These are phyloP conservation scores for Astreopora myriophthalma DNA, from an alignment of 64 coral and sea anemone species.

Conservation along the genomic window DNA sequence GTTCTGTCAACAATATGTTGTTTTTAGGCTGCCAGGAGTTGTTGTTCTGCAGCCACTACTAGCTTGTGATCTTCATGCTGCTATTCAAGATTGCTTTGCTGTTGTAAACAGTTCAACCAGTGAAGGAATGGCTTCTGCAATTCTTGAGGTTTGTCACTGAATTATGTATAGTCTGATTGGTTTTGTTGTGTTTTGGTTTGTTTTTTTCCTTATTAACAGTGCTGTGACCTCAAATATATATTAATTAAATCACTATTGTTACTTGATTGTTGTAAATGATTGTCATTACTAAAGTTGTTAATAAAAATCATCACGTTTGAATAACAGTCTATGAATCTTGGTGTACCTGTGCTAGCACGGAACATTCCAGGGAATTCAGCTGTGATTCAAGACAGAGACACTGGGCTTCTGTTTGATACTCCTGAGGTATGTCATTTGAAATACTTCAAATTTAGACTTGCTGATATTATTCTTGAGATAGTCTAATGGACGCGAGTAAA, in stretches of 20 bases:
- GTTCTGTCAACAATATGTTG: not conserved
- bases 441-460: too few species aligned
- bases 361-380: slow-evolving; percentile 86
- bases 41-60: slow-evolving; percentile 62
- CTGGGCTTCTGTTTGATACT: slow-evolving; percentile 80
- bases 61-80: slow-evolving; percentile 73
- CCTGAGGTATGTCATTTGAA: slow-evolving; percentile 52
- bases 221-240: not conserved
- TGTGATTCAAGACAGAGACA: slow-evolving; percentile 72
- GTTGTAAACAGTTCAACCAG: slow-evolving; percentile 88
- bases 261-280: not conserved
- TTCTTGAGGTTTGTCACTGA: slow-evolving; percentile 69
- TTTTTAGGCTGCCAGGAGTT: slow-evolving; percentile 73
- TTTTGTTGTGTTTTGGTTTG: not conserved
- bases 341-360: slow-evolving; percentile 81
- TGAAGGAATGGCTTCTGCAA: slow-evolving; percentile 93
- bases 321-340: slow-evolving; percentile 81
- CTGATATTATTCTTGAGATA: too few species aligned
- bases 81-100: slow-evolving; percentile 71
- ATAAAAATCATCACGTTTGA: not conserved
- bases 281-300: not conserved
- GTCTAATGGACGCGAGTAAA: too few species aligned
- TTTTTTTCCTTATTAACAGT: not conserved
- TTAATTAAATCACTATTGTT: not conserved
- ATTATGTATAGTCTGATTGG: not conserved